These are phyloP conservation scores for Microctenopoma steveboyesi DNA, from an alignment of 2,797 vertebrate genomes.

Conservation along the genomic window DNA sequence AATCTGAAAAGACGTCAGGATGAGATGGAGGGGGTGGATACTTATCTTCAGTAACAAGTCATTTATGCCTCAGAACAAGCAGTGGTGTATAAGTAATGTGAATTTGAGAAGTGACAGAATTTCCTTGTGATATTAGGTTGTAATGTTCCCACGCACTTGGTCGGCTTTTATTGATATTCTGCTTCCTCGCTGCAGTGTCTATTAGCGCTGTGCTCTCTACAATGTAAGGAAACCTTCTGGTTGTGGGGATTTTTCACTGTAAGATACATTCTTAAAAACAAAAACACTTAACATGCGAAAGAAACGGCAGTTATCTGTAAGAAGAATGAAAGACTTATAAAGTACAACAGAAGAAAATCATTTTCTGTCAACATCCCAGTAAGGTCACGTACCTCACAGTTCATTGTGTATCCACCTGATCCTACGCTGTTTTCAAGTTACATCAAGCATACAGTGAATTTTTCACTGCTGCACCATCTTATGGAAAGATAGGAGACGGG, in stretches of 20 bases:
- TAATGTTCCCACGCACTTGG: constrained; percentile 37
- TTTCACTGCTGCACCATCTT: not conserved
- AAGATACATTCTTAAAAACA: constrained; percentile 34
- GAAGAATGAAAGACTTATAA: constrained; percentile 11
- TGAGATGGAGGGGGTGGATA: not conserved
- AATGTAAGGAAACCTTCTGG: constrained; percentile 37
- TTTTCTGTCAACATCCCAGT: constrained; percentile 27
- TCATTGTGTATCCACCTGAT: constrained; percentile 4
- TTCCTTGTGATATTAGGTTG: constrained; percentile 33
- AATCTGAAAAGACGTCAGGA: not conserved
- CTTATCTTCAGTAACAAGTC: constrained; percentile 27
- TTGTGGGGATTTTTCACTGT: constrained; percentile 28
- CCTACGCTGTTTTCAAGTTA: constrained; percentile 8
- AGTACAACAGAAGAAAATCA: constrained; percentile 11
- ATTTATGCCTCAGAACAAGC: constrained; percentile 39
- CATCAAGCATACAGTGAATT: constrained; percentile 1
- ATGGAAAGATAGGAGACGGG: not conserved
- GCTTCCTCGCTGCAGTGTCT: constrained; percentile 17
- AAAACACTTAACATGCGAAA: constrained; percentile 30
- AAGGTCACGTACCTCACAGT: constrained; percentile 11
- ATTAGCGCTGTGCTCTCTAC: constrained; percentile 25
- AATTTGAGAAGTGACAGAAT: constrained; percentile 34
- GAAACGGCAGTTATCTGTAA: constrained; percentile 22
- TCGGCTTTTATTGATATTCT: constrained; percentile 42
- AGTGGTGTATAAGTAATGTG: constrained; percentile 38